Conservation (phyloP, 1,140 invertebrate species). For the Bilobella aurantiaca region DNA sequence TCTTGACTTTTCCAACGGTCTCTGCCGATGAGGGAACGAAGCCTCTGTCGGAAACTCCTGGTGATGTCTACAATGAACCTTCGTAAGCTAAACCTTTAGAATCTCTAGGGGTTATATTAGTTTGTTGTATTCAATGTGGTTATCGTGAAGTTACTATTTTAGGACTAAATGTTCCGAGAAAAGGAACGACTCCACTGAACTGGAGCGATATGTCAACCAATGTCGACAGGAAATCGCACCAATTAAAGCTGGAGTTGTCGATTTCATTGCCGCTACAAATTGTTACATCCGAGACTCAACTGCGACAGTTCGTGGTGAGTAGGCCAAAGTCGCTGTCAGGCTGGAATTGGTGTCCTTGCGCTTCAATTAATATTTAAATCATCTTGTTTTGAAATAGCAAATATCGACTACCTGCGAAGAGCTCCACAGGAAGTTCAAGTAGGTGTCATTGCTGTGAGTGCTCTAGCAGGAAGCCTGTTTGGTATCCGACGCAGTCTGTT, state of each 20-base stretch:
- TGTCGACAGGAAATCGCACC: neutral
- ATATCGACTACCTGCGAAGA: conserved; percentile 15
- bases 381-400: too few species aligned
- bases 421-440: conserved; percentile 23
- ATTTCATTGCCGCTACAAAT: neutral
- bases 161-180: neutral
- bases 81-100: neutral
- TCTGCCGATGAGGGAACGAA: neutral
- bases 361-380: too few species aligned
- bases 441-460: conserved; percentile 15
- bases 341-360: too few species aligned
- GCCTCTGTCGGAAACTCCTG: neutral
- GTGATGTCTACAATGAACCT: neutral
- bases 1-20: neutral
- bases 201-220: neutral
- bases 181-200: neutral
- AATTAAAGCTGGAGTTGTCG: neutral
- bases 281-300: neutral
- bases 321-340: too few species aligned
- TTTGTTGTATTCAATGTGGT: too few species aligned
- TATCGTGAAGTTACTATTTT: neutral
- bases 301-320: neutral
- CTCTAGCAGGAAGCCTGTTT: conserved; percentile 21
- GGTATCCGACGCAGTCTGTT: conserved; percentile 21
- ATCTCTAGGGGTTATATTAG: neutral